phyloP scores from a whole-genome alignment of 2,797 vertebrate species.

The Lepus townsendii region DNA sequence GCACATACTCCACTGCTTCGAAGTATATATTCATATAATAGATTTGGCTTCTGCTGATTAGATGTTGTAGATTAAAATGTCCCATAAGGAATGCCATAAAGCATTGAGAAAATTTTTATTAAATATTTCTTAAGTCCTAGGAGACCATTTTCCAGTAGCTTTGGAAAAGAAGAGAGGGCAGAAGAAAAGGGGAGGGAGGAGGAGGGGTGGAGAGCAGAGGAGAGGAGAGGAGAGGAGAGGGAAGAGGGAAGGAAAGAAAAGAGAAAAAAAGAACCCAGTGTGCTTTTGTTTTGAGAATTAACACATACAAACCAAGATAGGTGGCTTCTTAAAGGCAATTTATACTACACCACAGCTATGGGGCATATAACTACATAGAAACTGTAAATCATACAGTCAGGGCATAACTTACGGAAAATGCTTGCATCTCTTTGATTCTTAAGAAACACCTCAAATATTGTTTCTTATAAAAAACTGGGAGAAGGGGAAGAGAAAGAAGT shows the following conservation, averaged over 20 bases:
- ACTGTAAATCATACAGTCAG: not conserved
- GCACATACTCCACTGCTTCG: not conserved
- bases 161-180: not conserved
- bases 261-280: no score
- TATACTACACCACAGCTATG: not conserved
- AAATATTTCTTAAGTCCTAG: not conserved
- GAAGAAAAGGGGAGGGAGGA: no score
- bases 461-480: not conserved
- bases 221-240: no score
- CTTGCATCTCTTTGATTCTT: constrained; percentile 12
- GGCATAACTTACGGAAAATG: not conserved
- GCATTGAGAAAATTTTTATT: not conserved
- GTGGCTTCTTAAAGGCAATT: not conserved
- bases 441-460: constrained; percentile 23
- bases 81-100: not conserved
- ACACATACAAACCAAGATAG: not conserved
- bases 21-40: not conserved
- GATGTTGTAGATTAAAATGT: not conserved
- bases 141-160: not conserved
- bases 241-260: no score
- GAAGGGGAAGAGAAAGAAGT: not conserved
- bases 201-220: no score
- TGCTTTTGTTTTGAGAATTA: not conserved
- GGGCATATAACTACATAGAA: not conserved
- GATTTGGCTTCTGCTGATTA: not conserved